Evolutionary conservation across 2,888 invertebrate genomes (phyloP), one percentile per base, ranked within the genome.

Genomic region (Pollenia labialis): DNA sequence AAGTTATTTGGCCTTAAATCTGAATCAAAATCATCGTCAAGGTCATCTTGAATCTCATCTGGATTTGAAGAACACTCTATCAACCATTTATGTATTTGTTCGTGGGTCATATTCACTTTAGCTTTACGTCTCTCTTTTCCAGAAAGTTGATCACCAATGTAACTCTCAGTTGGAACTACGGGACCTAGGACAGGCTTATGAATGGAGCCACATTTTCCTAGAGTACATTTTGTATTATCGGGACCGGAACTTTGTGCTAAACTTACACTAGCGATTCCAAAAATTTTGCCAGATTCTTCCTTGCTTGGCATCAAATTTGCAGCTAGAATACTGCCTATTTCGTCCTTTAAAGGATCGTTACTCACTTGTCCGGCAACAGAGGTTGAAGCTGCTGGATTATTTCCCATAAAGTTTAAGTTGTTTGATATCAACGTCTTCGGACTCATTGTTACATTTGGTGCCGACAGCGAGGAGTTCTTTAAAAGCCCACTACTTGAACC

Each of bases 41-140:
- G 90, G 89, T 93, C 94, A 80, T 93, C 93, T 66, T 92, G 92
- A 42, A 93, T 93, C 68, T 93, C 93, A 88, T 93, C 93, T 42
- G 94, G 94, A 81, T 94, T 94, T 11, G 94, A 92, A 1, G 94
- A 94, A 88, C 94, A 94, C 88, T 95, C 95, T 81, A 94, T 94
- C 8, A 95, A 89, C 96, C 96, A 96, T 89, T 95, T 95, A 88
- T 96, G 95, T 60, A 96, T 96, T 91, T 95, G 95, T 89, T 95
- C 96, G 52, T 95, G 95, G 0, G 96, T 95, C 95, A 96, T 95
- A 89, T 96, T 96, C 0, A 96, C 95, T 90, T 95, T 95, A 18
- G 95, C 95, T 90, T 95, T 94, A 88, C 90, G 93, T 72, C 91
- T 91, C 71, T 93, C 93, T 85, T 93, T 93, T 82, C 93, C 93